Evolutionary conservation across 2,797 vertebrate genomes (phyloP).

Genomic region (Acomys russatus): DNA sequence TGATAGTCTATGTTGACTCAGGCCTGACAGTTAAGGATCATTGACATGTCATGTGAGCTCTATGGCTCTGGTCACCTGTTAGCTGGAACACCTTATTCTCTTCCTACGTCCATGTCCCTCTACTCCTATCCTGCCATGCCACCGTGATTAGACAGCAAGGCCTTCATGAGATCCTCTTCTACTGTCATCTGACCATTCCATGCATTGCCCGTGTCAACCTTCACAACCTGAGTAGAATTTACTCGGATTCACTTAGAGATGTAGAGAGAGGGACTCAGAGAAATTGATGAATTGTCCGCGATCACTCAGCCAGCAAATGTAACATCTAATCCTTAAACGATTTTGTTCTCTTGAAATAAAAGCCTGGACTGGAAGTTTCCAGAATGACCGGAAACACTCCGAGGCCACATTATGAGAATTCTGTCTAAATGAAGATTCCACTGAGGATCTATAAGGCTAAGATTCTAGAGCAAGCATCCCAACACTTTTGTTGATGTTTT

Average conservation of each 20-base stretch:
- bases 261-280: constrained; percentile 5
- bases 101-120: background rate
- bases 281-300: constrained; percentile 9
- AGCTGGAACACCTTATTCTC: background rate
- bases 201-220: background rate
- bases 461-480: background rate
- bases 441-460: background rate
- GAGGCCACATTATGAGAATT: background rate
- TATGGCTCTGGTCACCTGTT: background rate
- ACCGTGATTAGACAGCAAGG: background rate
- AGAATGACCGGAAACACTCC: background rate
- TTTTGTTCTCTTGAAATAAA: constrained; percentile 4
- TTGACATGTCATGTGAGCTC: background rate
- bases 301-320: background rate
- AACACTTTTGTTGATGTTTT: background rate
- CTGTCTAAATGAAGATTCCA: constrained; percentile 8
- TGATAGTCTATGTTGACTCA: background rate
- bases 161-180: background rate
- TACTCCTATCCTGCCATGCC: background rate
- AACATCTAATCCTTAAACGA: background rate
- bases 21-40: background rate
- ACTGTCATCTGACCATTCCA: background rate
- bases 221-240: background rate
- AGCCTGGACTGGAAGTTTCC: background rate
- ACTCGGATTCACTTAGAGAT: background rate